These are phyloP conservation scores for Tigriopus californicus DNA, from an alignment of 2,888 invertebrate species.

Conservation along the genomic window DNA sequence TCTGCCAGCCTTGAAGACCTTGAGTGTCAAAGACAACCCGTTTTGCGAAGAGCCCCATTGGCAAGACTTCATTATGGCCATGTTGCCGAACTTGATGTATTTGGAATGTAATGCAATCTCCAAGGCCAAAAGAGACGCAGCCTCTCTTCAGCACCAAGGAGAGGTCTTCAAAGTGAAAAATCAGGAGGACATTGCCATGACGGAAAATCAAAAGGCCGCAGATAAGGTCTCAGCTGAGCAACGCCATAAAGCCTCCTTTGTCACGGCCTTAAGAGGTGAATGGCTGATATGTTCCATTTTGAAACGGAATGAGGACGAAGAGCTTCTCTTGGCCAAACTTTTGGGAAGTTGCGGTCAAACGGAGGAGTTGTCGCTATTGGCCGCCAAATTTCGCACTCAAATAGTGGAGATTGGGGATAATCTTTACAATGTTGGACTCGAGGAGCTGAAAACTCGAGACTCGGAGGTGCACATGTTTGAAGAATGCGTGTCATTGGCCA, in stretches of 20 bases:
- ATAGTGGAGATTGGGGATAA: background rate
- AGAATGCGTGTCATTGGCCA: background rate
- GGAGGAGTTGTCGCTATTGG: background rate
- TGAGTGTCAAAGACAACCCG: slow-evolving; percentile 25
- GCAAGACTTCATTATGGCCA: slow-evolving; percentile 26
- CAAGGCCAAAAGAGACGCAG: slow-evolving; percentile 21
- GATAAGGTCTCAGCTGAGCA: background rate
- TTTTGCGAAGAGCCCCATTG: slow-evolving; percentile 25
- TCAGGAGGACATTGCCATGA: slow-evolving; percentile 13
- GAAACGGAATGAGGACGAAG: no score
- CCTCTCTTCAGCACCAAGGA: slow-evolving; percentile 1
- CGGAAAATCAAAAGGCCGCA: background rate
- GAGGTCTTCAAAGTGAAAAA: background rate
- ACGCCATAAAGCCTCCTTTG: background rate
- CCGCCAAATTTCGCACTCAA: background rate
- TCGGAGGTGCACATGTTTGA: slow-evolving; percentile 1
- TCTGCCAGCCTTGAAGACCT: background rate
- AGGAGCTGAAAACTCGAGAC: background rate
- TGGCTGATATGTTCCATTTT: background rate
- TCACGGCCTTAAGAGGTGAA: background rate
- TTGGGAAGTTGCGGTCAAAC: background rate
- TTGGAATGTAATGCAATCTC: slow-evolving; percentile 27
- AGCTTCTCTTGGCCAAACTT: background rate
- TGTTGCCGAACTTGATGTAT: slow-evolving; percentile 27
- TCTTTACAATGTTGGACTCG: background rate